Percentiles rank a stretch among this genome's conserved stretches.
These are phyloP conservation scores for Propithecus perrieri DNA, from an alignment of 2,797 vertebrate genomes.

Conservation along the genomic window DNA sequence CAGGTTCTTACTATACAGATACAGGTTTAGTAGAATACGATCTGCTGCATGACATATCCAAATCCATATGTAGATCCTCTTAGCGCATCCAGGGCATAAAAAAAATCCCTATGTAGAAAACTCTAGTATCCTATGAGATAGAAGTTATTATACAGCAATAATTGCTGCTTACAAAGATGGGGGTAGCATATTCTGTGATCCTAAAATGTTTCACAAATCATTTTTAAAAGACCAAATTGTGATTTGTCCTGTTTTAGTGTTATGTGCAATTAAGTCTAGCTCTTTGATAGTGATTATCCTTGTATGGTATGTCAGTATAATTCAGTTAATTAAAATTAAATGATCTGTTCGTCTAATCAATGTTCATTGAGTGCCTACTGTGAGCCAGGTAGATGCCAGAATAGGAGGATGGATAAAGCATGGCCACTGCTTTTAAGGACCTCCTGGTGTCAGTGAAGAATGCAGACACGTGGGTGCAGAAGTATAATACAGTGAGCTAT, in stretches of 20 bases:
- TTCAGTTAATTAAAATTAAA: slow-evolving; percentile 54
- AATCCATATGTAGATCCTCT: background rate
- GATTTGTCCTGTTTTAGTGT: slow-evolving; percentile 14
- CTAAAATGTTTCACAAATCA: slow-evolving; percentile 1
- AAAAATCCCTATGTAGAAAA: background rate
- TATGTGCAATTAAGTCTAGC: background rate
- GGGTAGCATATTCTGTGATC: background rate
- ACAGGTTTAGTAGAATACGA: background rate
- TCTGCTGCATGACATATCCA: background rate
- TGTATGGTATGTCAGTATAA: slow-evolving; percentile 28
- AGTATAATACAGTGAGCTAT: background rate
- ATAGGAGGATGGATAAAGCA: slow-evolving; percentile 21
- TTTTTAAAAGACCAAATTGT: slow-evolving; percentile 14
- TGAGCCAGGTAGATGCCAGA: background rate
- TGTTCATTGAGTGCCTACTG: slow-evolving; percentile 2
- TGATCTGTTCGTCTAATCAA: background rate
- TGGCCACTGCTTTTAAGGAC: background rate
- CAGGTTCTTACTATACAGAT: background rate
- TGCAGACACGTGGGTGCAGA: background rate
- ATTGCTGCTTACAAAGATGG: background rate
- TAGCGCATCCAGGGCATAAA: background rate
- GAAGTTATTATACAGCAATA: background rate
- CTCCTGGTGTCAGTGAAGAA: background rate
- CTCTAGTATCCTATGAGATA: background rate
- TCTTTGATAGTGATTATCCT: slow-evolving; percentile 31